Evolutionary conservation across 2,113 vertebrate species (phyloP).

Genomic region (Bettongia penicillata): DNA sequence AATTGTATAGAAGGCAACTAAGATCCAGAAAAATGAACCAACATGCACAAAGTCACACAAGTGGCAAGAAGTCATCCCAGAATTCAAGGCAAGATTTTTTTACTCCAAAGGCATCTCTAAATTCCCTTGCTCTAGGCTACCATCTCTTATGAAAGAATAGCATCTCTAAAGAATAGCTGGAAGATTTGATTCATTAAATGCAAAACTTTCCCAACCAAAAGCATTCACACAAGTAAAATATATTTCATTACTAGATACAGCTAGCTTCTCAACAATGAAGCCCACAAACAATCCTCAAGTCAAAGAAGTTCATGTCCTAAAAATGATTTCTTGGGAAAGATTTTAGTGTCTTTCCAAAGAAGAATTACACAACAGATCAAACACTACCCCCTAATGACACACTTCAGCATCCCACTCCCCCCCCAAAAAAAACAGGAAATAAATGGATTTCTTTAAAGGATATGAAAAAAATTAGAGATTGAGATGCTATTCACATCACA

Average conservation of each 20-base stretch:
- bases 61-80: background rate
- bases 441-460: background rate
- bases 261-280: background rate
- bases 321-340: background rate
- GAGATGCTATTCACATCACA: background rate
- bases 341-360: background rate
- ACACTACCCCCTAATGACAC: background rate
- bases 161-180: background rate
- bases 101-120: background rate
- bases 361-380: background rate
- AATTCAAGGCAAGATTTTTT: background rate
- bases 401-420: background rate
- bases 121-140: background rate
- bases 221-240: background rate
- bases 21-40: background rate
- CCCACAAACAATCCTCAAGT: background rate
- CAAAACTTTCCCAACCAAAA: background rate
- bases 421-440: background rate
- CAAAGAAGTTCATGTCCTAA: background rate
- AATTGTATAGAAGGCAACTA: background rate
- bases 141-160: background rate
- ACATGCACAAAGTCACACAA: background rate
- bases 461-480: background rate
- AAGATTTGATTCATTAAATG: background rate
- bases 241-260: background rate